phyloP scores from a whole-genome alignment of 1,140 invertebrate genomes.

The Dreissena polymorpha region DNA sequence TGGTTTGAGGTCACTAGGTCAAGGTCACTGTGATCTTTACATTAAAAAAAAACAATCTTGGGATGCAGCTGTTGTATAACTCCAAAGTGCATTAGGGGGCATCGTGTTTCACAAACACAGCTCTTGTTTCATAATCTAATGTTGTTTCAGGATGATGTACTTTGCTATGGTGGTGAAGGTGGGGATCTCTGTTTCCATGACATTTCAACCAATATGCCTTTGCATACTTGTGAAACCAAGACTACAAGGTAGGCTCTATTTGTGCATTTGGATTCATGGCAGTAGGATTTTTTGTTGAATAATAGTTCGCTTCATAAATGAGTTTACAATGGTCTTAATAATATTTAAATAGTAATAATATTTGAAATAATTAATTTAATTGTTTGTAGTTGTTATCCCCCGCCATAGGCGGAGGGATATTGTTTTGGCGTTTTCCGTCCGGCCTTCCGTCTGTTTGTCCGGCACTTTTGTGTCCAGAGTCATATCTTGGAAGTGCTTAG shows the following conservation, averaged over 20 bases:
- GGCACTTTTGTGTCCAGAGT: no score
- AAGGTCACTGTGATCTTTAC: no score
- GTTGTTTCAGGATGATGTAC: constrained; percentile 48
- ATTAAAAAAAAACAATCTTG: no score
- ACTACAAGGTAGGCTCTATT: constrained; percentile 46
- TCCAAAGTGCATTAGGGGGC: no score
- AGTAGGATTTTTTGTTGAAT: neutral
- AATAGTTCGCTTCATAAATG: neutral
- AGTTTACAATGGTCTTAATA: neutral
- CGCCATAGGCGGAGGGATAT: neutral
- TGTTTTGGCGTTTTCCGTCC: neutral
- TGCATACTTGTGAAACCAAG: constrained; percentile 47
- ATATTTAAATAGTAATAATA: neutral
- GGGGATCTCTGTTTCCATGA: constrained; percentile 54
- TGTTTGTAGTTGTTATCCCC: neutral
- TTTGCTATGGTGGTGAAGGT: constrained; percentile 61
- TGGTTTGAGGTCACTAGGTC: no score
- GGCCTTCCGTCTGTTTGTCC: neutral
- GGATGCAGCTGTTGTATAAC: no score
- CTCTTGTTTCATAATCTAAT: neutral
- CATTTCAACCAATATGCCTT: constrained; percentile 33
- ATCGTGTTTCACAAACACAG: no score
- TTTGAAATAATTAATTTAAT: neutral
- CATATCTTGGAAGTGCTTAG: no score
- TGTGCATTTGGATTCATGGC: neutral